A percentile compares a stretch with the other conserved stretches of the same genome.
phyloP scores from a whole-genome alignment of 2,113 vertebrate species.

The Eleginops maclovinus region DNA sequence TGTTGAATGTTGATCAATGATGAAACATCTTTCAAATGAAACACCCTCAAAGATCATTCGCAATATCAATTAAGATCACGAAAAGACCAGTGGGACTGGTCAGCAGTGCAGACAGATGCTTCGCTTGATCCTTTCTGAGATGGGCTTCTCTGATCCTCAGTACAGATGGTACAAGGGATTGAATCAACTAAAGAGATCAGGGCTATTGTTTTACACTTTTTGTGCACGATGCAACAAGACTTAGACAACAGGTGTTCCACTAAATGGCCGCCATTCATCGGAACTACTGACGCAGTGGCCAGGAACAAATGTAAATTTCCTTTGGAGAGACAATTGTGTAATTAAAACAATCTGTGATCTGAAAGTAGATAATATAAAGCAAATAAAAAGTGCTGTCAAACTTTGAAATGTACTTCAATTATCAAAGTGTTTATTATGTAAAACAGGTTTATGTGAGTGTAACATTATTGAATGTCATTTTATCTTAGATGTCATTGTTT shows the following conservation, averaged over 20 bases:
- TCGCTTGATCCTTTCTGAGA: slow-evolving; percentile 58
- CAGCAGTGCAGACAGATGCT: slow-evolving; percentile 43
- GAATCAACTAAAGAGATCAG: slow-evolving; percentile 58
- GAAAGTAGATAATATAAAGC: neutral
- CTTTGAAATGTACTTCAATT: neutral
- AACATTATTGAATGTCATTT: neutral
- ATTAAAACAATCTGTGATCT: neutral
- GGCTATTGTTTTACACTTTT: slow-evolving; percentile 67
- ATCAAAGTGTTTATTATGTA: neutral
- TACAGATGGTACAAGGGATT: slow-evolving; percentile 69
- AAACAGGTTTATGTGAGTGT: neutral
- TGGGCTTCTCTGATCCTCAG: slow-evolving; percentile 37
- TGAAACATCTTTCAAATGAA: slow-evolving; percentile 40
- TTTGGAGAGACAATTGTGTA: neutral
- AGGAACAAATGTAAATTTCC: neutral
- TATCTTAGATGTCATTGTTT: neutral
- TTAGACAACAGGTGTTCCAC: slow-evolving; percentile 64
- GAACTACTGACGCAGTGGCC: slow-evolving; percentile 26
- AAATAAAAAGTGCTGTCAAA: neutral
- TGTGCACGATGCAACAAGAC: slow-evolving; percentile 15
- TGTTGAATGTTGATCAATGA: slow-evolving; percentile 60
- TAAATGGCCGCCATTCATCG: slow-evolving; percentile 52
- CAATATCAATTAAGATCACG: slow-evolving; percentile 27
- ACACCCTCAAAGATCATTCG: slow-evolving; percentile 39
- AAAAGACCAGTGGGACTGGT: slow-evolving; percentile 32